Base-by-base conservation (phyloP, 2,113 vertebrate species). In the Colaptes auratus region DNA sequence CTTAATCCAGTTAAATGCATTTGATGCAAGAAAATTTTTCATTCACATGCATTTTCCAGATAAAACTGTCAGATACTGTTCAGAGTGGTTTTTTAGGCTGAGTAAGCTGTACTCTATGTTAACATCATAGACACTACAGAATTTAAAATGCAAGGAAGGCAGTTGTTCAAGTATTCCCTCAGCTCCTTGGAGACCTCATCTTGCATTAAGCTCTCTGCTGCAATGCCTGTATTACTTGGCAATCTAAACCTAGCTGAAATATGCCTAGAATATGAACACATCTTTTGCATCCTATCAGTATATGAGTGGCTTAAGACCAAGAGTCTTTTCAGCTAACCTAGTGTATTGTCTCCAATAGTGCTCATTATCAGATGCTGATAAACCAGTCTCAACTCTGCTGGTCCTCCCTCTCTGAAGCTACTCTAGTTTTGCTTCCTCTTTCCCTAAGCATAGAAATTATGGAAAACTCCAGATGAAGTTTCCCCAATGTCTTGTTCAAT, bases 371-470 rank as follows among this genome's bases (percentile, higher is more conserved):
- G 30, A 5, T 59, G 4, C 15, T 59, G 28, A 52, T 52, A 46
- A 74, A 79, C 15, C 36, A 10, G 8, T 60, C 39, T 81, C 7
- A 12, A 21, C 15, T 42, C 36, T 31, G 4, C 31, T 72, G 18
- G 19, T 52, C 5, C 3, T 63, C 17, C 16, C 14, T 48, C 7
- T 39, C 21, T 76, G 28, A 89, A 72, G 15, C 10, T 64, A 2
- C 21, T 91, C 5, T n/a, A 46, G 3, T 36, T 64, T 65, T 33
- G 8, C n/a, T 85, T 79, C 27, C 5, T 24, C 28, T 60, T 79
- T 61, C 15, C 17, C 17, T 64, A 48, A 52, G 3, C 2, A 44
- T 0, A 0, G 25, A 56, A 84, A 20, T 6, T 58, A 0, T 10
- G 15, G 44, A 82, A 8, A 12, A 69, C 15, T 79, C 15, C 10